Evolutionary conservation across 2,113 vertebrate genomes (phyloP).

Genomic region (Deroptyus accipitrinus): DNA sequence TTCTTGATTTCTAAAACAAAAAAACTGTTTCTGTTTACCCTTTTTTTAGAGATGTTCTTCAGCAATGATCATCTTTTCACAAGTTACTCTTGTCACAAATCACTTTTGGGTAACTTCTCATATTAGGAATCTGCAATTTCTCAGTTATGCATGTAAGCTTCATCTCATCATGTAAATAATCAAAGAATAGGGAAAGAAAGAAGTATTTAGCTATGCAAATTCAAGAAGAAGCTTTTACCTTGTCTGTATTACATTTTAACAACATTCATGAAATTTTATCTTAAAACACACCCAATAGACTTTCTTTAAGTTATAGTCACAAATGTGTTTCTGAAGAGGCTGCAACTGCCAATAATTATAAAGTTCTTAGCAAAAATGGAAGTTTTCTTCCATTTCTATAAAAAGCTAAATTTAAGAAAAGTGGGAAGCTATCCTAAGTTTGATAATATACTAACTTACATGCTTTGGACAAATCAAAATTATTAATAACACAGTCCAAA

Average conservation of each 20-base stretch:
- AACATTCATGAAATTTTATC: not conserved
- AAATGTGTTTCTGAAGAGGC: not conserved
- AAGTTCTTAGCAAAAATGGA: not conserved
- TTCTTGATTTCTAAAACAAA: not conserved
- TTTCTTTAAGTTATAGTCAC: not conserved
- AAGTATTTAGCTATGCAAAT: not conserved
- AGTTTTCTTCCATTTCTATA: not conserved
- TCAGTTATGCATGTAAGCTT: not conserved
- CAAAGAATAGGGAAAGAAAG: not conserved
- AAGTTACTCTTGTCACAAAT: not conserved
- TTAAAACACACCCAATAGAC: not conserved
- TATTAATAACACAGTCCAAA: not conserved
- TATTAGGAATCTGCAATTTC: not conserved
- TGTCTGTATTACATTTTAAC: not conserved
- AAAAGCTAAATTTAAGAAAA: not conserved
- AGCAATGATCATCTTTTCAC: not conserved
- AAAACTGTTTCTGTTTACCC: not conserved
- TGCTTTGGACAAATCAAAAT: not conserved
- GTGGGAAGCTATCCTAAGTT: not conserved
- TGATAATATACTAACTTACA: not conserved
- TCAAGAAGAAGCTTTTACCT: not conserved
- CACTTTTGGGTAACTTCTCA: not conserved
- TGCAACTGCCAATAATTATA: not conserved
- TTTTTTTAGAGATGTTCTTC: not conserved
- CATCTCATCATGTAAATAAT: not conserved